Percentiles rank a stretch among this genome's conserved stretches.
Evolutionary conservation across 2,797 vertebrate genomes (phyloP).

Genomic region (Gambelia wislizenii): DNA sequence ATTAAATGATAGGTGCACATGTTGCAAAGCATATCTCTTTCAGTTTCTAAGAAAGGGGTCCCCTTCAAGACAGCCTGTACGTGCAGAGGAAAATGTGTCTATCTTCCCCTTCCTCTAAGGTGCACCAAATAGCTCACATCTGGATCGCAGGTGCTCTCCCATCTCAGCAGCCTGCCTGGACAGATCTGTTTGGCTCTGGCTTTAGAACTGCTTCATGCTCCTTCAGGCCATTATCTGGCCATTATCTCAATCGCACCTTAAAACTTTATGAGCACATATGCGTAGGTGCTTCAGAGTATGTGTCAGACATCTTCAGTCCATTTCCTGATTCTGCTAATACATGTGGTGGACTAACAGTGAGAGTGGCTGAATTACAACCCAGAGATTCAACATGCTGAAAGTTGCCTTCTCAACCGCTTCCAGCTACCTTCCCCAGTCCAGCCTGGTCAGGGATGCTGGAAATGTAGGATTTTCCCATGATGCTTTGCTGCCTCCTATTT

Average conservation of each 20-base stretch:
- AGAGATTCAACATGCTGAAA: not conserved
- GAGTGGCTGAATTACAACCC: not conserved
- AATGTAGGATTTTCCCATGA: not conserved
- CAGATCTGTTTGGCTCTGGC: not conserved
- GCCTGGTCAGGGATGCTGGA: not conserved
- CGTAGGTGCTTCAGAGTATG: not conserved
- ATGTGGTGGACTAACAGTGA: not conserved
- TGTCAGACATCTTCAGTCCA: not conserved
- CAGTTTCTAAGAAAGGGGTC: not conserved
- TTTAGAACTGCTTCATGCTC: not conserved
- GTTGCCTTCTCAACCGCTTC: not conserved
- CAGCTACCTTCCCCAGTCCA: not conserved
- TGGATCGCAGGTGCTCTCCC: not conserved
- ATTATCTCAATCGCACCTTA: not conserved
- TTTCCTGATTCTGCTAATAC: not conserved
- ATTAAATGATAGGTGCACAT: not conserved
- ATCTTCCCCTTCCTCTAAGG: not conserved
- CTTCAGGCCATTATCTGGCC: not conserved
- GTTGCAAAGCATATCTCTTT: not conserved
- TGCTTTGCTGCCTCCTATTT: not conserved
- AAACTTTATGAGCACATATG: not conserved
- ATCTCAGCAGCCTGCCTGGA: not conserved
- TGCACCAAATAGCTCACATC: not conserved
- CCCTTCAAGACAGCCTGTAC: not conserved
- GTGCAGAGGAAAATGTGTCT: not conserved